phyloP scores from a whole-genome alignment of 2,888 invertebrate species.

The Mechanitis mazaeus region DNA sequence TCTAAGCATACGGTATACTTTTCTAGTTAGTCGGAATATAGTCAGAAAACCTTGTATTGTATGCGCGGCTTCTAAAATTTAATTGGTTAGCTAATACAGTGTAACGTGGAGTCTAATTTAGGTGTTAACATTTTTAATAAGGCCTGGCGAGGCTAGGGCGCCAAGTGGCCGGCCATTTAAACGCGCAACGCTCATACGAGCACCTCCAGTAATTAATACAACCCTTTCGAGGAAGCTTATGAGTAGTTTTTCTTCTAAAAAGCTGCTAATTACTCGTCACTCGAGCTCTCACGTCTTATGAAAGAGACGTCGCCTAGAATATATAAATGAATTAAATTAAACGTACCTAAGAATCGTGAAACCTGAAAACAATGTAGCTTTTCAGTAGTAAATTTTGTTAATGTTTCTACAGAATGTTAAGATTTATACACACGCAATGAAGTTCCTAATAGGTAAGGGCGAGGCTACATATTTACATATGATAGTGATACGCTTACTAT shows the following conservation, averaged over 20 bases:
- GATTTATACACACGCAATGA: constrained; percentile 65
- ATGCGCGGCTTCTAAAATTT: constrained; percentile 61
- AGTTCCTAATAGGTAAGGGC: constrained; percentile 59
- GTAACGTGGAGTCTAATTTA: constrained; percentile 68
- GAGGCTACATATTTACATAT: constrained; percentile 74
- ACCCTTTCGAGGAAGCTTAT: constrained; percentile 73
- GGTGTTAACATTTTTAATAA: constrained; percentile 76
- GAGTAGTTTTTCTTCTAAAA: constrained; percentile 73
- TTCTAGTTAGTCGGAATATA: constrained; percentile 40
- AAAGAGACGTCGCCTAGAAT: constrained; percentile 29
- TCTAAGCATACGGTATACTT: constrained; percentile 39
- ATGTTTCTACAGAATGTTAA: constrained; percentile 69
- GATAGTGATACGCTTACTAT: constrained; percentile 72
- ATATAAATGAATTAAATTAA: constrained; percentile 15
- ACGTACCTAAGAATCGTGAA: constrained; percentile 4
- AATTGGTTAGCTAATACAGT: constrained; percentile 73
- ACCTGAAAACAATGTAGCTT: constrained; percentile 5
- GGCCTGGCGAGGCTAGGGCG: constrained; percentile 68
- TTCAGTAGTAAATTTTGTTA: constrained; percentile 4
- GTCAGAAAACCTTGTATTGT: constrained; percentile 57
- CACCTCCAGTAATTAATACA: constrained; percentile 73
- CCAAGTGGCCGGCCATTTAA: constrained; percentile 73
- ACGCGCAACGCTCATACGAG: constrained; percentile 59
- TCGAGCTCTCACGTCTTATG: constrained; percentile 47
- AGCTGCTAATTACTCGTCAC: constrained; percentile 69